Conservation (phyloP, 2,888 invertebrate species). For the Alloscopus bannaensis region DNA sequence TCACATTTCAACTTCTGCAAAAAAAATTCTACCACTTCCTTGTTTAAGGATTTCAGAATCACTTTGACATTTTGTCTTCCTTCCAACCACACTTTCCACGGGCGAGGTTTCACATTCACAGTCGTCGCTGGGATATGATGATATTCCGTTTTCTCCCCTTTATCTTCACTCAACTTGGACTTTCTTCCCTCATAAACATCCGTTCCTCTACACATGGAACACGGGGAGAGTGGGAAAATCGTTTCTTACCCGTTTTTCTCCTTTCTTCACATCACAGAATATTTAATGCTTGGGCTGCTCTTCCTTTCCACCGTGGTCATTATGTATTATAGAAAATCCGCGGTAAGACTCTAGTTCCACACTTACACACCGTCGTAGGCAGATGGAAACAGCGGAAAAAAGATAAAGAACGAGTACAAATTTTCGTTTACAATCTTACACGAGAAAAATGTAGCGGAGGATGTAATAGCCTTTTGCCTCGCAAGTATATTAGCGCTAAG, state of each 20-base stretch:
- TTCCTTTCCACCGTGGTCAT: conserved; percentile 28
- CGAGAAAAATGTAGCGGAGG: neutral
- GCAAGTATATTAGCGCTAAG: neutral
- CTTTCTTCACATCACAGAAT: conserved; percentile 34
- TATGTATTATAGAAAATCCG: conserved; percentile 85
- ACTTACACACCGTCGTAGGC: neutral
- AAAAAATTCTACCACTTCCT: conserved; percentile 2
- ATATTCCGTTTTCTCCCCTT: neutral
- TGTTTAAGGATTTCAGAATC: conserved; percentile 15
- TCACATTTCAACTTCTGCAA: conserved; percentile 1
- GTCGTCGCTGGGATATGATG: neutral
- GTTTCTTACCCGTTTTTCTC: neutral
- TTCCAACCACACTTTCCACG: neutral
- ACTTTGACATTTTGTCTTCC: conserved; percentile 13
- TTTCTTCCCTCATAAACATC: neutral
- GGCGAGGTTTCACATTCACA: neutral
- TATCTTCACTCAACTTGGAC: neutral
- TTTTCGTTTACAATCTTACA: conserved; percentile 9
- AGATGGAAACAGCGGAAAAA: neutral
- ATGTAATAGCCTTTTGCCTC: neutral
- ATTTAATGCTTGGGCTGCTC: conserved; percentile 19
- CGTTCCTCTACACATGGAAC: neutral
- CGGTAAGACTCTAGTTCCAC: neutral
- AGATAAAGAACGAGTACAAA: conserved; percentile 1
- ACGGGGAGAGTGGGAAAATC: no score